Evolutionary conservation across 2,888 invertebrate genomes (phyloP), one percentile per base, ranked within the genome.

Genomic region (Hermaeophaga mercurialis): DNA sequence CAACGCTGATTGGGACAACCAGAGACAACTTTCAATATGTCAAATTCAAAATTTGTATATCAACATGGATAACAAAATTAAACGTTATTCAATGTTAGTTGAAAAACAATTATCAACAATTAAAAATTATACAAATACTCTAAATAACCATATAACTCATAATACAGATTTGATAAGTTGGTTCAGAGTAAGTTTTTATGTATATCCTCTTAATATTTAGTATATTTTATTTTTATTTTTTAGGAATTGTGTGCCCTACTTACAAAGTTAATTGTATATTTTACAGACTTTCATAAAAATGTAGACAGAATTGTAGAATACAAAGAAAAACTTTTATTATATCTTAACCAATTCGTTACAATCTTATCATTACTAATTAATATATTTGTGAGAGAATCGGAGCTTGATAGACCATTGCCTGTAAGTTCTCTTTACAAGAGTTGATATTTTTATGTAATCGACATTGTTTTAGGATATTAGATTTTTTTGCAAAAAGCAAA

Each of bases 401-500:
- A 58, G 8, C 52, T 58, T 8, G 48, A 61, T 24, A 15, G 56
- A 45, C 22, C 54, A 39, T 33, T 69, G 46, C 43, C 33, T 14
- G 70, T 70, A 58, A 58, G 62, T 63, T 19, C 36, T 38, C 12
- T 31, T 2, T 33, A 47, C 14, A 15, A 2, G 5, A 14, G 7
- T 8, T 18, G 7, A n/a, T n/a, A 19, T 19, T 36, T 14, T 14
- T 17, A 28, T 45, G 5, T 24, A 11, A 4, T 19, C 6, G 9
- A 12, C 1, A 9, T 28, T 31, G 6, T 28, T 38, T 28, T 26
- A 54, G 46, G 54, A 46, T 12, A 36, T 39, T 1, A 63, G 73
- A 52, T 59, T 58, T 18, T 70, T 66, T 66, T 58, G 67, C n/a
- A 54, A 60, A 31, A 70, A 62, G 49, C 68, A 70, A 62, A 57